Evolutionary conservation across 2,113 vertebrate species (phyloP), one percentile per base, ranked within the genome.

Genomic region (Hystrix brachyura): DNA sequence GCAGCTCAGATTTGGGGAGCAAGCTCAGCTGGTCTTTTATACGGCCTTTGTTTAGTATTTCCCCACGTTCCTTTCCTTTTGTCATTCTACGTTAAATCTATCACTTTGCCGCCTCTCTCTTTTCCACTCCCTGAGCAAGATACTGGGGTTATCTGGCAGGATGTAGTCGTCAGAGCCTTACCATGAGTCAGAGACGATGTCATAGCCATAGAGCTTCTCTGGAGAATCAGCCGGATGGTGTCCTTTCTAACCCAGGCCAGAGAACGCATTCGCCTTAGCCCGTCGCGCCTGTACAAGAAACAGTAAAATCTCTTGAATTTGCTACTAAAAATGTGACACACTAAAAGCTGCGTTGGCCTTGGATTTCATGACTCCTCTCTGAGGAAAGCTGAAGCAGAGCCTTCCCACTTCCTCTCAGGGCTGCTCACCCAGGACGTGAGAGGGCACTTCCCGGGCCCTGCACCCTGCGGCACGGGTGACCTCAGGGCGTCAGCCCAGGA

Each of bases 51-150:
- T 90, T 90, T 94, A 94, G 67, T 87, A 38, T 96, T 97, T 92
- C 86, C 59, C 67, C 62, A 48, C 94, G 94, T 97, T 97, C 96
- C 87, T 92, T 94, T 96, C 92, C 69, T 87, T 95, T 81, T 55
- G 87, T 95, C 89, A 91, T 91, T 90, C 78, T 46, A 3, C 69
- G 83, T 89, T 86, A 72, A 76, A 65, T 95, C 72, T n/a, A 1
- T 86, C 1, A 0, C 78, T 46, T 85, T 82, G 80, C 71, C 78
- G 60, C 59, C 90, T 95, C 92, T 94, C 72, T 46, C 67, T 57
- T 83, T 78, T 29, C 27, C 65, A 32, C 10, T 72, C 72, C 71
- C 74, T 46, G 79, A 81, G 48, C 55, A 92, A 94, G 94, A 93
- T 76, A 76, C 48, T 23, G 48, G 46, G 71, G 80, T 88, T 92